These are phyloP conservation scores for Pempheris klunzingeri DNA, from an alignment of 2,797 vertebrate genomes.

Conservation along the genomic window DNA sequence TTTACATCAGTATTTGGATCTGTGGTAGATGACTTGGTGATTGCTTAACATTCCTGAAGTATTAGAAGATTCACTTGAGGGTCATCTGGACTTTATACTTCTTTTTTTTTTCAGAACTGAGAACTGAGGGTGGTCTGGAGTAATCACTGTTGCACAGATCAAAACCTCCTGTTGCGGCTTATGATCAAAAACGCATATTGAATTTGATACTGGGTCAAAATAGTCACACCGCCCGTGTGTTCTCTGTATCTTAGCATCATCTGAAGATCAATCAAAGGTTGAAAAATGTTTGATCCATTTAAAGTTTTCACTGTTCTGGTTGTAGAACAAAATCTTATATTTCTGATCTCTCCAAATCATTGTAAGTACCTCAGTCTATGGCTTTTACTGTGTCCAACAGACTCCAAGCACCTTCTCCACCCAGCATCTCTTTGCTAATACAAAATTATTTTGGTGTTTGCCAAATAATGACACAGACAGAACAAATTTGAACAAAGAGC, in stretches of 20 bases:
- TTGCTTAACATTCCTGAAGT: conserved; percentile 79
- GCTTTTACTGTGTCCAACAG: conserved; percentile 40
- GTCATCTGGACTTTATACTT: conserved; percentile 79
- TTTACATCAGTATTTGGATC: conserved; percentile 67
- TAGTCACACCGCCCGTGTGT: conserved; percentile 30
- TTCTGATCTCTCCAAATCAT: conserved; percentile 21
- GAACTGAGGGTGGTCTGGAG: conserved; percentile 76
- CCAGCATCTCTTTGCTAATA: conserved; percentile 33
- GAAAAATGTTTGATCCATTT: conserved; percentile 28
- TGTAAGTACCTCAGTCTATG: conserved; percentile 34
- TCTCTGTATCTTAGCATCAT: conserved; percentile 26
- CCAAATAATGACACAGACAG: conserved; percentile 72
- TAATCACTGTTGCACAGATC: conserved; percentile 68
- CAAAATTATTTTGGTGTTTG: conserved; percentile 42
- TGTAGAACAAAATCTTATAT: conserved; percentile 7
- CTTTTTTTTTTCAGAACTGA: conserved; percentile 52
- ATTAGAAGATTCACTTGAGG: conserved; percentile 81
- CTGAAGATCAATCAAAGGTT: conserved; percentile 23
- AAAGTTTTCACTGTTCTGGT: conserved; percentile 31
- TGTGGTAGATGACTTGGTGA: conserved; percentile 67
- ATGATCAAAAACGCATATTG: conserved; percentile 50
- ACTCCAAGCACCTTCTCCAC: conserved; percentile 28
- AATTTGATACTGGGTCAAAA: conserved; percentile 43
- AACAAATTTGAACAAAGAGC: conserved; percentile 51
- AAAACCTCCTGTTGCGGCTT: conserved; percentile 68